A percentile compares a stretch with the other conserved stretches of the same genome.
These are phyloP conservation scores for Chrosomus eos DNA, from an alignment of 2,797 vertebrate genomes.

Conservation along the genomic window DNA sequence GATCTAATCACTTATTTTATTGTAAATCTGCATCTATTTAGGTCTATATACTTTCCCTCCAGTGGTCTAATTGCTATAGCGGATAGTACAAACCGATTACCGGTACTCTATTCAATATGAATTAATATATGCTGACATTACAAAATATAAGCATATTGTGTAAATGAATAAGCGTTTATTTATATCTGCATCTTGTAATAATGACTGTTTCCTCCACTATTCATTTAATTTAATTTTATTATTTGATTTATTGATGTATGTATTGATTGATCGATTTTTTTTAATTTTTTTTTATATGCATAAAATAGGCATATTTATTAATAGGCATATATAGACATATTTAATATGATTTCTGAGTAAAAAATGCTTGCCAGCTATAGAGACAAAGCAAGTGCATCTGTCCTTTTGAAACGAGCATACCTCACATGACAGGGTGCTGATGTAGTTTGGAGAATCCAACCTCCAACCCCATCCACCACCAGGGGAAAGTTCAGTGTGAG, in stretches of 20 bases:
- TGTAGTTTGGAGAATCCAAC: conserved; percentile 16
- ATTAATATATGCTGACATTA: background rate
- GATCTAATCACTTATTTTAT: background rate
- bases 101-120: background rate
- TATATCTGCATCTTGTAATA: background rate
- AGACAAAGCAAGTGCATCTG: background rate
- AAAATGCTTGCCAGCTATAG: background rate
- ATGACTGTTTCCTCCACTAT: too few relatives aligned
- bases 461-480: background rate
- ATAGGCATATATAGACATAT: too few relatives aligned
- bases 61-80: background rate
- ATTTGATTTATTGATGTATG: too few relatives aligned
- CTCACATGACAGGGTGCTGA: conserved; percentile 16
- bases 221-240: too few relatives aligned
- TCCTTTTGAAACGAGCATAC: background rate
- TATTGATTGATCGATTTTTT: too few relatives aligned
- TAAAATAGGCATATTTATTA: too few relatives aligned
- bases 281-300: too few relatives aligned
- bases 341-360: conserved; percentile 4
- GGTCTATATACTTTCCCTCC: too few relatives aligned
- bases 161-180: background rate
- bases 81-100: background rate
- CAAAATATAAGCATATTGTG: background rate
- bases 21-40: background rate
- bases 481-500: conserved; percentile 26